Percentiles rank a stretch among this genome's conserved stretches.
Evolutionary conservation across 2,113 vertebrate species (phyloP).

Genomic region (Xiphophorus couchianus): DNA sequence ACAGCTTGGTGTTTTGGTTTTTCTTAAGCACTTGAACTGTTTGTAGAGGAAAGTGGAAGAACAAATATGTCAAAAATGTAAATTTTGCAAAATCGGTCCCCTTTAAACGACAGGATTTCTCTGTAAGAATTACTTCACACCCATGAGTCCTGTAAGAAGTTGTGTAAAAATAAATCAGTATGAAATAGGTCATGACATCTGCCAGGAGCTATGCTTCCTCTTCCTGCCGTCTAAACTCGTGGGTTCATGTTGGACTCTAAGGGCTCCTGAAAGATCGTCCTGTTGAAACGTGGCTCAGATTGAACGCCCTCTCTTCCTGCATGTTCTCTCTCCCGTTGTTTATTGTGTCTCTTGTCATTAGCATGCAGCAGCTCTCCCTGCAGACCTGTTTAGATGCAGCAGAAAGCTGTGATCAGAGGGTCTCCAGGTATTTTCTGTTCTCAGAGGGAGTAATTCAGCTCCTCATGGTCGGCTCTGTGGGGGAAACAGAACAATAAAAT

Average conservation of each 20-base stretch:
- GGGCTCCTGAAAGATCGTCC: neutral
- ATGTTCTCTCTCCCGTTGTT: neutral
- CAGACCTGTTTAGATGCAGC: conserved; percentile 10
- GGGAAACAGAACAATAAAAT: neutral
- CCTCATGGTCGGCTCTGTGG: neutral
- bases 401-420: neutral
- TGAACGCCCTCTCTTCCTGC: neutral
- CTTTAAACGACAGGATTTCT: neutral
- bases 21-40: no score
- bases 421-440: conserved; percentile 14
- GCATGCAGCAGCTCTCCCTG: conserved; percentile 5
- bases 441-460: conserved; percentile 20
- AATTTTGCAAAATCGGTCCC: no score
- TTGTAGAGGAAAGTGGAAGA: no score
- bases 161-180: neutral
- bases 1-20: no score
- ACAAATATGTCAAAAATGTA: no score
- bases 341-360: neutral
- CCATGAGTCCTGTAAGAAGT: neutral
- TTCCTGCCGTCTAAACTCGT: neutral
- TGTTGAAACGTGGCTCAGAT: neutral
- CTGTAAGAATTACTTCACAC: neutral
- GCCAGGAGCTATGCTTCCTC: neutral
- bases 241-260: neutral
- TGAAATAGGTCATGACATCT: neutral